phyloP scores from a whole-genome alignment of 2,113 vertebrate genomes.

The Lagenorhynchus albirostris region DNA sequence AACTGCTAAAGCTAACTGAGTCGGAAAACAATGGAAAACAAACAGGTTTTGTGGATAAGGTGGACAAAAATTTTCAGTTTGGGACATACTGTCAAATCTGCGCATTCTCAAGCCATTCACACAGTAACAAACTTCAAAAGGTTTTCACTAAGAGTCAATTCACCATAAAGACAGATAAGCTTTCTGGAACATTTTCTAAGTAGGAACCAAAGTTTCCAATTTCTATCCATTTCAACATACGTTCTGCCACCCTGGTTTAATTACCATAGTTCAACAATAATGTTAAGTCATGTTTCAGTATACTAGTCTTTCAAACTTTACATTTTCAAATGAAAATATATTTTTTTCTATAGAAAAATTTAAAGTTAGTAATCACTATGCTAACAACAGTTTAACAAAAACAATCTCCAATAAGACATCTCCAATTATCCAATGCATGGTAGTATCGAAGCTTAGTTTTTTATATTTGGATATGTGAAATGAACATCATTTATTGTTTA shows the following conservation, averaged over 20 bases:
- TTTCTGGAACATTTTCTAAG: not conserved
- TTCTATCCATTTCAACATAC: not conserved
- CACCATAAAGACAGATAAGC: not conserved
- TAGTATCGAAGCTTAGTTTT: not conserved
- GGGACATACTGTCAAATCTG: not conserved
- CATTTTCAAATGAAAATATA: not conserved
- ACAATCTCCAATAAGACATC: not conserved
- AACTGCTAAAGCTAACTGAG: not conserved
- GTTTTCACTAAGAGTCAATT: not conserved
- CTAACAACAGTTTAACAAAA: not conserved
- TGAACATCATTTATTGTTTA: not conserved
- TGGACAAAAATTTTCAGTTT: not conserved
- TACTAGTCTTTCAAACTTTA: not conserved
- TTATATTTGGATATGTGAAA: not conserved
- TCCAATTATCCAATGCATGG: not conserved
- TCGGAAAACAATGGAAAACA: not conserved
- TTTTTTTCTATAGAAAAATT: not conserved
- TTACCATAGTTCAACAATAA: not conserved
- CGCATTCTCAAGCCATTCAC: not conserved
- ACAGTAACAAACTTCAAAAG: not conserved
- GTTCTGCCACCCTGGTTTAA: not conserved
- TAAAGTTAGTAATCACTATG: not conserved
- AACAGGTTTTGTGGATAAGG: not conserved
- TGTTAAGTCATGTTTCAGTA: not conserved
- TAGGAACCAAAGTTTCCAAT: not conserved